Base-by-base conservation (phyloP, 1,140 invertebrate species). In the Cyclina sinensis region DNA sequence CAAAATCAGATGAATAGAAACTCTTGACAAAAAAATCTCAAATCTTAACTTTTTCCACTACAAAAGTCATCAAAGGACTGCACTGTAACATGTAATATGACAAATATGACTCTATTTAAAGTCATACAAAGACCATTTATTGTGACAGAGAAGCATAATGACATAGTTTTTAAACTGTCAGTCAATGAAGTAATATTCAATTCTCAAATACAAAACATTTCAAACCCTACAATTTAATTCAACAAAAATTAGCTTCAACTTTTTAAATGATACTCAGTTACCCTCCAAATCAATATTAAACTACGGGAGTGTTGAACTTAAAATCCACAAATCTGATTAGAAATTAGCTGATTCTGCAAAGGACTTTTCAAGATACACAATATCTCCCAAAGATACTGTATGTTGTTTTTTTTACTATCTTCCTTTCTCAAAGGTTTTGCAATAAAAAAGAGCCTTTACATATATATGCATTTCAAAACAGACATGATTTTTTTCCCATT, bases 61-160 rank as follows among this genome's bases (percentile, higher is more conserved):
- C 57, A 62, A 62, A 62, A 27, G 27, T 7, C 7, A 7, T 70
- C 24, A 70, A 70, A 18, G 16, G 32, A 4, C 32, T 37, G 35
- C 35, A 39, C 37, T 70, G 32, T 37, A 70, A 70, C 65, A 70
- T 37, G 32, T 37, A 70, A 70, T 70, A 37, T 70, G 11, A 37
- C 65, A 70, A 70, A 37, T 70, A 70, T 70, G n/a, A n/a, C 65
- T 37, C 9, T 16, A 70, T 70, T 39, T 70, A 39, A 70, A 70
- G 37, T 37, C 14, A 37, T 70, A 70, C 21, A 70, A 70, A 37
- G 21, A 32, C 21, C 32, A 16, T 70, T 35, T 37, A 27, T 9
- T n/a, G 7, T 62, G 57, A 70, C 65, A 70, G 65, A 70, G 32
- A 70, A 70, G 37, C 12, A n/a, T 39, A 37, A 70, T 70, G 16